Base-by-base conservation (phyloP, 2,113 vertebrate species). In the Upupa epops region DNA sequence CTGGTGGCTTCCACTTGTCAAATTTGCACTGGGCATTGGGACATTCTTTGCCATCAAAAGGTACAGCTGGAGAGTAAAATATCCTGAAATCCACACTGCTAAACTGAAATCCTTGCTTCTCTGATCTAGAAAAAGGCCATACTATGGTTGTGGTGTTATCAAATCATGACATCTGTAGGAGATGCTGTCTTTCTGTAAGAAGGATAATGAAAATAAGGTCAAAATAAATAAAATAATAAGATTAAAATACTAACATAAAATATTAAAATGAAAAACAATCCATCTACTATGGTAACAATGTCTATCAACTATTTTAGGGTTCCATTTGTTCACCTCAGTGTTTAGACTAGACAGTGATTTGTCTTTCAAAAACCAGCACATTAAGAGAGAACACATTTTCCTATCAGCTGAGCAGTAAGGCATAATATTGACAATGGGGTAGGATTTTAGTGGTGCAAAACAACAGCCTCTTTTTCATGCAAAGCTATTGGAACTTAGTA, bases 1-100 rank as follows among this genome's bases (percentile, higher is more conserved):
- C 71, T 91, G 58, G 56, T 92, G 76, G 36, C 49, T 91, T 93
- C 76, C 29, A 9, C 83, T 90, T 89, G 76, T 93, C 65, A 90
- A 37, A 76, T 86, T 95, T 94, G 64, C 96, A 87, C 58, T 66
- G 61, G 84, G 95, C 70, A 72, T 52, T 74, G 75, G 91, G 77
- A 76, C 34, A 24, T 77, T 69, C 69, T 92, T 90, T 79, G 70
- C 55, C 51, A 59, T 84, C 59, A 81, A 66, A 84, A 90, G 15
- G 20, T 84, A 31, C 49, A 89, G 21, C 52, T 73, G 52, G 42
- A 91, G 86, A 90, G 86, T 81, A 93, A 71, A 92, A 86, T 48
- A 59, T 78, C 83, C 70, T 79, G 65, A 86, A 95, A 90, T 69
- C 37, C 59, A 59, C 45, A 40, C 16, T 48, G 42, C 66, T 93